Conservation (phyloP, 2,888 invertebrate genomes). For the Ypsolopha scabrella region DNA sequence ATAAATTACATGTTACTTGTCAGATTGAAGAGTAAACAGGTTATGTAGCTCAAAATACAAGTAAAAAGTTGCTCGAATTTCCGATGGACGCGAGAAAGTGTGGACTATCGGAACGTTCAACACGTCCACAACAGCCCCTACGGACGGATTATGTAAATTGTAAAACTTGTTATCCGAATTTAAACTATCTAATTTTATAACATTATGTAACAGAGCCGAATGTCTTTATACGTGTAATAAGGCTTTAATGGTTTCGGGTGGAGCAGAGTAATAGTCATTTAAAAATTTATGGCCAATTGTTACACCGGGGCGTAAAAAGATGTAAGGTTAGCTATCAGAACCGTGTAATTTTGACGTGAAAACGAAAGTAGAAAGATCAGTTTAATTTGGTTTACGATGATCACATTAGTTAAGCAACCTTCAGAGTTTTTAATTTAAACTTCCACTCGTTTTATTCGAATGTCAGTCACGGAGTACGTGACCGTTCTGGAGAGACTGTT, state of each 20-base stretch:
- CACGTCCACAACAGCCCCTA: constrained; percentile 12
- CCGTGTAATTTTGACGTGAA: neutral
- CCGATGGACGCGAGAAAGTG: constrained; percentile 22
- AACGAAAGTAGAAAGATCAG: neutral
- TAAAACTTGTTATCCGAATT: constrained; percentile 8
- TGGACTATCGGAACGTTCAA: constrained; percentile 11
- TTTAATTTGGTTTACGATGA: neutral
- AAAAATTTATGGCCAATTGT: neutral
- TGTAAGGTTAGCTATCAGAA: neutral
- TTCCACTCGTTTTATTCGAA: neutral
- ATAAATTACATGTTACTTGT: no score
- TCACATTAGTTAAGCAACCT: neutral
- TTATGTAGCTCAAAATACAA: constrained; percentile 7
- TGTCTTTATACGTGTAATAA: neutral
- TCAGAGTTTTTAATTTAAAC: neutral
- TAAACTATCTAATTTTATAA: constrained; percentile 4
- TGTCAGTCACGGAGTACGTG: neutral
- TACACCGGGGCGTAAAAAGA: neutral
- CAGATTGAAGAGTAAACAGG: constrained; percentile 8
- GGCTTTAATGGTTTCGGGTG: neutral
- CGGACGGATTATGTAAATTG: constrained; percentile 16
- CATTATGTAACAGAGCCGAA: constrained; percentile 3
- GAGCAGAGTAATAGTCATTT: neutral
- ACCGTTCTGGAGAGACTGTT: no score
- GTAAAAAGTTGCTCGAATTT: constrained; percentile 16